phyloP scores from a whole-genome alignment of 1,140 invertebrate genomes.

The Parapsyche elsis region DNA sequence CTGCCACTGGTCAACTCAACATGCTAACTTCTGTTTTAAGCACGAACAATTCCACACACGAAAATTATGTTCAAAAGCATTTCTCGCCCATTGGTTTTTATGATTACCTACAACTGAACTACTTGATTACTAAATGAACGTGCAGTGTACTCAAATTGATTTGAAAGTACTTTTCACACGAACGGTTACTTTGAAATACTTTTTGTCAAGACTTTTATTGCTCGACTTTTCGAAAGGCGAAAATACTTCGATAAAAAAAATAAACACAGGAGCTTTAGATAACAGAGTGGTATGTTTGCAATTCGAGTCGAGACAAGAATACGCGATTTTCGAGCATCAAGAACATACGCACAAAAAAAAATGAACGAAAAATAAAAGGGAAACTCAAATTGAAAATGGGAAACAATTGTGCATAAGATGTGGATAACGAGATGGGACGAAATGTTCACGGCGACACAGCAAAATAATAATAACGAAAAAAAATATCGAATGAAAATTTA shows the following conservation, averaged over 20 bases:
- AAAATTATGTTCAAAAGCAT: too few species aligned
- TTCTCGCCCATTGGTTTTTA: too few species aligned
- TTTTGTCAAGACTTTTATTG: too few species aligned
- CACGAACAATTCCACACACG: too few species aligned
- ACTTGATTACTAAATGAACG: too few species aligned
- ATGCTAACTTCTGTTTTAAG: too few species aligned
- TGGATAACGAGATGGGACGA: slow-evolving; percentile 4
- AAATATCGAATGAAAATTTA: background rate
- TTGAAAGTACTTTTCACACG: too few species aligned
- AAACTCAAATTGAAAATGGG: background rate
- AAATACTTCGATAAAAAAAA: background rate
- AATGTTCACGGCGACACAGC: background rate
- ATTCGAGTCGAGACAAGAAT: background rate
- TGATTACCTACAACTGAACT: too few species aligned
- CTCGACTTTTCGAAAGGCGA: too few species aligned
- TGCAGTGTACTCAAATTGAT: too few species aligned
- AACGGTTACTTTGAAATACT: too few species aligned
- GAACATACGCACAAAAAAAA: background rate
- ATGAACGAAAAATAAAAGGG: background rate
- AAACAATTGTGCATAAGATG: slow-evolving; percentile 4
- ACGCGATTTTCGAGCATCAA: slow-evolving; percentile 16
- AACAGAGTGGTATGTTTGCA: background rate
- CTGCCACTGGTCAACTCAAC: too few species aligned
- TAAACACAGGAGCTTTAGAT: background rate
- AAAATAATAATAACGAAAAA: background rate